phyloP scores from a whole-genome alignment of 1,140 invertebrate genomes.

The Agraylea sexmaculata region DNA sequence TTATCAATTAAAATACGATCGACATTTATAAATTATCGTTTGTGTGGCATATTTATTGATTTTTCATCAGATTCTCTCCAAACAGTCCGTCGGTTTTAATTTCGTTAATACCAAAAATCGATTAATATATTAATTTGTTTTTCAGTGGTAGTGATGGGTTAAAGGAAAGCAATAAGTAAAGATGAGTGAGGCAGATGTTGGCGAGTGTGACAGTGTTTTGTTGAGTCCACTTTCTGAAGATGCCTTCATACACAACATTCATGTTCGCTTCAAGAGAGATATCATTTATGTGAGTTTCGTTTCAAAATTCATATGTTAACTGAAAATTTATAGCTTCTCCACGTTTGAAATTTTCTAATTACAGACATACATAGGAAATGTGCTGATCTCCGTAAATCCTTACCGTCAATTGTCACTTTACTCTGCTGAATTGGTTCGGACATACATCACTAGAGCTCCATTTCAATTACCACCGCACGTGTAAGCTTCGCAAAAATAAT shows the following conservation, averaged over 20 bases:
- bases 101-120: neutral
- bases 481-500: constrained; percentile 42
- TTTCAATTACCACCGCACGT: constrained; percentile 84
- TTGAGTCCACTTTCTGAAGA: constrained; percentile 65
- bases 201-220: constrained; percentile 63
- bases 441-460: constrained; percentile 65
- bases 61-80: no score
- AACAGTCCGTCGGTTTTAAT: neutral
- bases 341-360: constrained; percentile 21
- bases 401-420: constrained; percentile 67
- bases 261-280: constrained; percentile 63
- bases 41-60: no score
- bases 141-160: constrained; percentile 16
- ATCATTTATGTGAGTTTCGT: constrained; percentile 62
- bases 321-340: neutral
- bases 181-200: constrained; percentile 42
- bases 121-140: neutral
- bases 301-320: neutral
- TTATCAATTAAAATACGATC: no score
- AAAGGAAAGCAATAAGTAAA: neutral
- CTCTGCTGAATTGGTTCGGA: constrained; percentile 61
- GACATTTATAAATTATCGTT: no score
- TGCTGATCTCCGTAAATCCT: constrained; percentile 67
- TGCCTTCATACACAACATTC: constrained; percentile 61
- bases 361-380: constrained; percentile 68